A percentile compares a stretch with the other conserved stretches of the same genome.
Conservation (phyloP, 2,113 vertebrate species). For the Tympanuchus pallidicinctus region DNA sequence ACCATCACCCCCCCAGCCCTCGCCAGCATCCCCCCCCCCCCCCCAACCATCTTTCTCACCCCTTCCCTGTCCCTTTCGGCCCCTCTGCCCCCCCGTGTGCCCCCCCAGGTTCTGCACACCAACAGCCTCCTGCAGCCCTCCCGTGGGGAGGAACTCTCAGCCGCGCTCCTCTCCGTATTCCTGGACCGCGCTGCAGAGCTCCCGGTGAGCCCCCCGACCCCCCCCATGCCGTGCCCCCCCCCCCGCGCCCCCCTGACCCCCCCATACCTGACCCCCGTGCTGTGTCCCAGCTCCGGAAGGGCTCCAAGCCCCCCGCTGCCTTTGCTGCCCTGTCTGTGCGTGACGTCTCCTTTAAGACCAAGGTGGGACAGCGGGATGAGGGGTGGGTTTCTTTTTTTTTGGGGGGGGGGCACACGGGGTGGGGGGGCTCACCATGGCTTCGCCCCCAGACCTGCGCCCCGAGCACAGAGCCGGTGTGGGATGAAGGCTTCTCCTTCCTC, state of each 20-base stretch:
- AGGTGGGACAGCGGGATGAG: conserved; percentile 73
- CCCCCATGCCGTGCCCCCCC: neutral
- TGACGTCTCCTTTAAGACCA: conserved; percentile 80
- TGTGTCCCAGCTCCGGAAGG: conserved; percentile 84
- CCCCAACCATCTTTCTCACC: neutral
- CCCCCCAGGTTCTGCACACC: neutral
- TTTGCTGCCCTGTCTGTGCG: conserved; percentile 82
- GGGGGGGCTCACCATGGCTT: neutral
- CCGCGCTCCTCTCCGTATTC: conserved; percentile 85
- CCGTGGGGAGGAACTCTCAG: conserved; percentile 84
- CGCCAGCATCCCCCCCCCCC: no score
- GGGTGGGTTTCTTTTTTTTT: neutral
- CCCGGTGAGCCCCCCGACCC: conserved; percentile 80
- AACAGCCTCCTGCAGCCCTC: conserved; percentile 67
- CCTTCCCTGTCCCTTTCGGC: no score
- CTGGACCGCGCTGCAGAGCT: conserved; percentile 86
- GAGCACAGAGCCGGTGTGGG: conserved; percentile 85
- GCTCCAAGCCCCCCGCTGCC: conserved; percentile 83
- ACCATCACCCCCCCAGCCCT: conserved; percentile 58
- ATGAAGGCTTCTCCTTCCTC: conserved; percentile 87
- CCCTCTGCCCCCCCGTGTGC: no score
- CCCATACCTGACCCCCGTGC: neutral
- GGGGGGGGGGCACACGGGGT: neutral
- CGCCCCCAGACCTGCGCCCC: conserved; percentile 77
- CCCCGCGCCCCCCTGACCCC: no score